Percentiles rank a stretch among this genome's conserved stretches.
These are phyloP conservation scores for Cenopis cana DNA, from an alignment of 2,888 invertebrate species.

Conservation along the genomic window DNA sequence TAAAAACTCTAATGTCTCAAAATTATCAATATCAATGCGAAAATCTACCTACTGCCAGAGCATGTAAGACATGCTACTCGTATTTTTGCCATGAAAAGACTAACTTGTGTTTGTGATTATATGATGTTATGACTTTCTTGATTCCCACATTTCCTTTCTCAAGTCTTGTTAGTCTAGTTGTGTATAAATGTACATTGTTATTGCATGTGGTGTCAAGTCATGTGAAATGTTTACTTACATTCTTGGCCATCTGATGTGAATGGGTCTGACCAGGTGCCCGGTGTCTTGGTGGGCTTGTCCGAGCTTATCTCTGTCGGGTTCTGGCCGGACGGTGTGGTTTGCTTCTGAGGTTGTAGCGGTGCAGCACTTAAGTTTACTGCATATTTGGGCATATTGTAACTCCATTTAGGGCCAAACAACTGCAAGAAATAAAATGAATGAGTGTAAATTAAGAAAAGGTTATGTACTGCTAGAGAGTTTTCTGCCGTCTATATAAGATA, in stretches of 20 bases:
- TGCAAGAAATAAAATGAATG: constrained; percentile 58
- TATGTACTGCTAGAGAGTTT: no score
- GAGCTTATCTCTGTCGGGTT: constrained; percentile 55
- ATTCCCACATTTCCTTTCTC: constrained; percentile 22
- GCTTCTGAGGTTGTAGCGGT: constrained; percentile 91
- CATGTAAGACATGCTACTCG: background rate
- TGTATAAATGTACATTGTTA: constrained; percentile 42
- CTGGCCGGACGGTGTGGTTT: constrained; percentile 70
- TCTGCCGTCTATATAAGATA: no score
- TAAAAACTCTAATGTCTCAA: no score
- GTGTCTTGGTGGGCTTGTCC: constrained; percentile 61
- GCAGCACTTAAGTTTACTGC: constrained; percentile 93
- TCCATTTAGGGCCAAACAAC: constrained; percentile 94
- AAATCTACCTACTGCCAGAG: no score
- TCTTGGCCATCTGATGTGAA: constrained; percentile 78
- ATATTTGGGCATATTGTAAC: constrained; percentile 91
- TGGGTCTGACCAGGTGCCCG: constrained; percentile 71
- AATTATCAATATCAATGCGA: background rate
- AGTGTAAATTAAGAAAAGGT: no score
- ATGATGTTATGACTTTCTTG: background rate
- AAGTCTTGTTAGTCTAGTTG: constrained; percentile 11
- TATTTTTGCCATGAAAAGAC: constrained; percentile 13
- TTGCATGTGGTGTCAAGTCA: constrained; percentile 21
- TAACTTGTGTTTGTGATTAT: background rate
- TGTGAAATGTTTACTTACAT: constrained; percentile 67